Evolutionary conservation across 2,113 vertebrate genomes (phyloP), one percentile per base, ranked within the genome.

Genomic region (Gasterosteus nipponicus): DNA sequence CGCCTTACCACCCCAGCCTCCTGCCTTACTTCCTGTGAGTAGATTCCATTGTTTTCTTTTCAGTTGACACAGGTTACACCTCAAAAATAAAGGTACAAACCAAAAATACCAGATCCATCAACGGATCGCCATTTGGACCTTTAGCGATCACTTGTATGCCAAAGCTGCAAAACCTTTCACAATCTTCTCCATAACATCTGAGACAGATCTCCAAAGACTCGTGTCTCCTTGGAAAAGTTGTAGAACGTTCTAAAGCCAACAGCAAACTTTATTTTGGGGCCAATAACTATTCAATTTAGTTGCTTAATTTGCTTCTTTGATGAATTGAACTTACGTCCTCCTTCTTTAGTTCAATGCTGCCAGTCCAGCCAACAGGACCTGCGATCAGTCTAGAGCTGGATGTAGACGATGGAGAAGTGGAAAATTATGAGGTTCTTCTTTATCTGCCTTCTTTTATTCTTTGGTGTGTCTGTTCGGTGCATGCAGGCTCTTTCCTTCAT

Each of bases 1-100:
- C 98, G 61, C 96, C 97, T 86, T 99, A 99, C 87, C 98, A 98
- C 92, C 96, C 97, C 82, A 98, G 96, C 94, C 95, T 99, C 90
- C 95, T 99, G 90, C 98, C 97, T 92, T 99, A 99, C 87, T 97
- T 99, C 92, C 95, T 99, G 97, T 99, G 95, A 96, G 96, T 96
- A 46, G 3, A 80, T 44, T n/a, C 8, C n/a, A 22, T 53, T 8
- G 49, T 53, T 53, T 22, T 53, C n/a, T 22, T 53, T 53, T 53
- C 2, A 22, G 19, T 53, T 49, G n/a, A n/a, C 10, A n/a, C 49
- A 51, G 49, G 49, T 51, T 10, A 10, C 49, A 51, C 19, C 6
- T 49, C 46, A 19, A 19, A 49, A 49, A 19, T 19, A 53, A 53
- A 10, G 19, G n/a, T 53, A 53, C 49, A 19, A 10, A 10, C 9